Evolutionary conservation across 1,140 invertebrate genomes (phyloP).

Genomic region (Calliopsis andreniformis): DNA sequence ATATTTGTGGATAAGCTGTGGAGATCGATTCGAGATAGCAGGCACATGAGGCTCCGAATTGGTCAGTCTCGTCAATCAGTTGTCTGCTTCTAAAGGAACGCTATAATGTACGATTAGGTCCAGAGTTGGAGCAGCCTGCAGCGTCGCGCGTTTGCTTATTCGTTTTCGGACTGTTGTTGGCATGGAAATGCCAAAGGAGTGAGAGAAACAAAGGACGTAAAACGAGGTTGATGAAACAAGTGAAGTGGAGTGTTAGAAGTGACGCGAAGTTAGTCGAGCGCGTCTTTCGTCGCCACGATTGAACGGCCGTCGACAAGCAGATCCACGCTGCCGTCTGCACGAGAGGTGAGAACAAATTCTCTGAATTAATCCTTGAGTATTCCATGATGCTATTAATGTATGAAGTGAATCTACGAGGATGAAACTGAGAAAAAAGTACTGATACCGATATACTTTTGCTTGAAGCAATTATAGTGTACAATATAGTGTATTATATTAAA

Average conservation of each 20-base stretch:
- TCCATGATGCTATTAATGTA: too few species aligned
- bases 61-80: too few species aligned
- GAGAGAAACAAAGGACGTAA: slow-evolving; percentile 6
- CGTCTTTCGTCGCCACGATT: slow-evolving; percentile 62
- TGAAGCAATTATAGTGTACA: too few species aligned
- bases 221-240: slow-evolving; percentile 41
- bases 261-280: slow-evolving; percentile 41
- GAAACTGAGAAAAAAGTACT: too few species aligned
- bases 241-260: slow-evolving; percentile 55
- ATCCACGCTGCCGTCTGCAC: slow-evolving; percentile 75
- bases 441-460: too few species aligned
- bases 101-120: too few species aligned
- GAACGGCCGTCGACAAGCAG: slow-evolving; percentile 64
- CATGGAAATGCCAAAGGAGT: background rate
- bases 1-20: background rate
- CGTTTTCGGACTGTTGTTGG: background rate
- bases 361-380: too few species aligned
- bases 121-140: too few species aligned
- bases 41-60: background rate
- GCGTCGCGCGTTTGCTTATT: too few species aligned
- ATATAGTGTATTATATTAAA: background rate
- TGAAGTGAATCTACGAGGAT: too few species aligned
- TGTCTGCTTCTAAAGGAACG: too few species aligned
- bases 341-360: slow-evolving; percentile 69
- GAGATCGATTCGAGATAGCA: background rate